Percentiles rank a stretch among this genome's conserved stretches.
phyloP scores from a whole-genome alignment of 2,797 vertebrate species.

The Phoeniculus purpureus region DNA sequence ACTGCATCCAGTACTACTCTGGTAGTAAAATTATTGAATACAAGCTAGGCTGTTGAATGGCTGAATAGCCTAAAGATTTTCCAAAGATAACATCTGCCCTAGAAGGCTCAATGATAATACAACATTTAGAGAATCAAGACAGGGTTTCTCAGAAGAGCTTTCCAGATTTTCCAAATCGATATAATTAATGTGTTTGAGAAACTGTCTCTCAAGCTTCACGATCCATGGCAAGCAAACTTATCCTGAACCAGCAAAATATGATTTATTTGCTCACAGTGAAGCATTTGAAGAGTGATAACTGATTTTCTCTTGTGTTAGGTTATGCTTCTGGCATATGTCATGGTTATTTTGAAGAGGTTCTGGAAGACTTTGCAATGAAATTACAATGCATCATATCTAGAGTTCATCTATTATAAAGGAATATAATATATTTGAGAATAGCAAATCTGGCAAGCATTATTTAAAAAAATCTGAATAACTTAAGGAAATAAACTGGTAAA shows the following conservation, averaged over 20 bases:
- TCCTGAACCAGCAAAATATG: background rate
- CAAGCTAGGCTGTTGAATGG: background rate
- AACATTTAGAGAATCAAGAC: constrained; percentile 16
- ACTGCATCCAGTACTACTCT: background rate
- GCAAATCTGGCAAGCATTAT: background rate
- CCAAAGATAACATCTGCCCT: constrained; percentile 29
- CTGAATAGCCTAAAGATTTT: background rate
- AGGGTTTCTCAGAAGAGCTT: background rate
- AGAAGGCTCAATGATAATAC: background rate
- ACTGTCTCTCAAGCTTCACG: background rate
- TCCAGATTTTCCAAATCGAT: background rate
- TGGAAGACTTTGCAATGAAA: background rate
- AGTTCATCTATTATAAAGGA: background rate
- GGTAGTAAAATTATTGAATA: constrained; percentile 16
- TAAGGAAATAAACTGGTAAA: background rate
- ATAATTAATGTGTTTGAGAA: background rate
- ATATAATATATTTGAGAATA: background rate
- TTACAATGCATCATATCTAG: background rate
- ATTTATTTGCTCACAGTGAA: background rate
- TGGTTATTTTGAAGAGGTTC: background rate
- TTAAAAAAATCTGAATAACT: background rate
- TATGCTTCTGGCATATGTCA: background rate
- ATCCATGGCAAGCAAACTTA: background rate
- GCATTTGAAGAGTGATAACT: background rate
- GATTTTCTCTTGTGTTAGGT: background rate